phyloP scores from a whole-genome alignment of 2,113 vertebrate genomes.

The Ochotona princeps region DNA sequence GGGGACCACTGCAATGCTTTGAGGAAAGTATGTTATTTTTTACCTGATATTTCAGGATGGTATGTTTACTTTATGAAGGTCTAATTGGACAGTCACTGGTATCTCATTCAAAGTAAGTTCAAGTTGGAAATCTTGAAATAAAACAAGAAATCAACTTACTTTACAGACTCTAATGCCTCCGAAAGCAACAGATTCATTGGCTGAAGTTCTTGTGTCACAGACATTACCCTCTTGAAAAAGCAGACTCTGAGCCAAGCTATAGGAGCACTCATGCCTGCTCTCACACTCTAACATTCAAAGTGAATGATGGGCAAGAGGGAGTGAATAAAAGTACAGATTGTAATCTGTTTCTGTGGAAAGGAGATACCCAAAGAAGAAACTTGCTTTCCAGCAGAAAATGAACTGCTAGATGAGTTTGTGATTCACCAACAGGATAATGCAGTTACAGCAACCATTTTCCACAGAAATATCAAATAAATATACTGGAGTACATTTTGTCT shows the following conservation, averaged over 20 bases:
- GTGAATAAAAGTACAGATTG: neutral
- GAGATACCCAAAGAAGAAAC: neutral
- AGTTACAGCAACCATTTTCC: neutral
- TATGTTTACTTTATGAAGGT: constrained; percentile 18
- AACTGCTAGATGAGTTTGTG: neutral
- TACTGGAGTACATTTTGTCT: constrained; percentile 3
- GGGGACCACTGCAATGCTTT: neutral
- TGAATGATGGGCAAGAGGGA: neutral
- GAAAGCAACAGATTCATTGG: neutral
- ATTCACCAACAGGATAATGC: neutral
- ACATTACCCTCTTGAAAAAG: neutral
- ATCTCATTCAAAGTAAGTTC: neutral
- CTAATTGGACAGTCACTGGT: neutral
- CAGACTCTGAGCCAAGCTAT: neutral
- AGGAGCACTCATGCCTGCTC: constrained; percentile 1
- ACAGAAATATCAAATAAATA: constrained; percentile 33
- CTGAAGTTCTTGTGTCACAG: neutral
- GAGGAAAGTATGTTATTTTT: neutral
- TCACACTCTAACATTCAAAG: neutral
- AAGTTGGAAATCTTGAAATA: constrained; percentile 11
- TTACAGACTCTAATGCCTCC: neutral
- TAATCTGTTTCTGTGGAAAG: neutral
- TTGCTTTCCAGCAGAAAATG: neutral
- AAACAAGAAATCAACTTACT: constrained; percentile 6
- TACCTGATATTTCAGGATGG: neutral